These are phyloP conservation scores for Vulpes ferrilata DNA, from an alignment of 2,113 vertebrate species.

Conservation along the genomic window DNA sequence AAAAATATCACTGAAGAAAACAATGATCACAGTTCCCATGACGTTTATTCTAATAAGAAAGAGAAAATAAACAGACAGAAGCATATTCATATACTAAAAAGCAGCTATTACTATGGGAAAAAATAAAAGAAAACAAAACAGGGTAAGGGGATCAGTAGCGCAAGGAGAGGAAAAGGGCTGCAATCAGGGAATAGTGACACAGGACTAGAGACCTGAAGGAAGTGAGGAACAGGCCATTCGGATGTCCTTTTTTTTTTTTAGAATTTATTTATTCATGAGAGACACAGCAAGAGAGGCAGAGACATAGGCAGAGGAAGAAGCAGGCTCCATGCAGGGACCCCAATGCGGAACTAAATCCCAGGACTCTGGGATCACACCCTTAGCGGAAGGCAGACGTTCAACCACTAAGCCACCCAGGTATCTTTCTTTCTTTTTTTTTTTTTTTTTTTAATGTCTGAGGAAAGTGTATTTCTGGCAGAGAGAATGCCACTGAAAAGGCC, in stretches of 20 bases:
- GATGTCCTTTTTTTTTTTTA: background rate
- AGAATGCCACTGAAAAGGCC: background rate
- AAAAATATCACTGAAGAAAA: conserved; percentile 27
- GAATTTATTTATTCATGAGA: no score
- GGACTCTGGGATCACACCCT: no score
- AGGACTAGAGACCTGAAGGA: background rate
- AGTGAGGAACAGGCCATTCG: background rate
- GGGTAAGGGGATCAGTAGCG: background rate
- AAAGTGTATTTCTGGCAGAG: background rate
- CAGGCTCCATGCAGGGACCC: no score
- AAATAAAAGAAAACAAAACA: background rate
- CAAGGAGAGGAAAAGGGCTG: background rate
- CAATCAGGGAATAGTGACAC: background rate
- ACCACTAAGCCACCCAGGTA: no score
- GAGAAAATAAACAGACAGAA: background rate
- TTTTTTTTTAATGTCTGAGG: no score
- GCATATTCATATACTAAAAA: background rate
- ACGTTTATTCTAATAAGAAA: background rate
- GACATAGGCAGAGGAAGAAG: no score
- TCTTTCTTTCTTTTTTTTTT: no score
- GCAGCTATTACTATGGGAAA: background rate
- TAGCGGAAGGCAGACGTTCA: no score
- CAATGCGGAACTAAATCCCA: no score
- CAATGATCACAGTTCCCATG: background rate
- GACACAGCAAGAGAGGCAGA: no score